A percentile compares a stretch with the other conserved stretches of the same genome.
Conservation (phyloP, 2,888 invertebrate genomes). For the Mantis religiosa region DNA sequence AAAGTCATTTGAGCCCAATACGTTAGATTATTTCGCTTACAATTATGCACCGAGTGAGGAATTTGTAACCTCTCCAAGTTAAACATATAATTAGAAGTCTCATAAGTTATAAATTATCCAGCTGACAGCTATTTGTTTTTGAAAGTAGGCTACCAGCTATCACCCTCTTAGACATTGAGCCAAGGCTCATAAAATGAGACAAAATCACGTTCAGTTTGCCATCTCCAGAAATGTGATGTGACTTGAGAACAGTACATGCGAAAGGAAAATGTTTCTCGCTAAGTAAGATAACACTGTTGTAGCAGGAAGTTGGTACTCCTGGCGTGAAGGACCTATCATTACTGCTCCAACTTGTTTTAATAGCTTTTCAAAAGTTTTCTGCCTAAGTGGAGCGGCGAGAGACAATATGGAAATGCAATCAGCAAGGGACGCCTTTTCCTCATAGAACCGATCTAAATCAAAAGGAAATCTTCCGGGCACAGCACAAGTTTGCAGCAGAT, state of each 20-base stretch:
- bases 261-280: neutral
- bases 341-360: neutral
- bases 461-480: neutral
- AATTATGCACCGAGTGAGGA: too few relatives aligned
- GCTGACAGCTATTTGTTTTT: neutral
- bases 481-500: too few relatives aligned
- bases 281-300: neutral
- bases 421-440: neutral
- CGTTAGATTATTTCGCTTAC: too few relatives aligned
- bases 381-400: neutral
- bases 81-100: too few relatives aligned
- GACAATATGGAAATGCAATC: neutral
- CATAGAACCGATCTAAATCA: neutral
- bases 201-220: neutral
- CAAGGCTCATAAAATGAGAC: neutral
- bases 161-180: neutral
- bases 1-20: too few relatives aligned
- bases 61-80: too few relatives aligned
- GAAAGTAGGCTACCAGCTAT: neutral
- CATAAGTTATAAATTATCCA: too few relatives aligned
- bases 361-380: neutral
- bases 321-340: neutral
- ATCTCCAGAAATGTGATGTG: neutral
- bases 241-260: neutral
- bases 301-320: neutral